A percentile compares a stretch with the other conserved stretches of the same genome.
These are phyloP conservation scores for Hermetia illucens DNA, from an alignment of 1,140 invertebrate genomes.

Conservation along the genomic window DNA sequence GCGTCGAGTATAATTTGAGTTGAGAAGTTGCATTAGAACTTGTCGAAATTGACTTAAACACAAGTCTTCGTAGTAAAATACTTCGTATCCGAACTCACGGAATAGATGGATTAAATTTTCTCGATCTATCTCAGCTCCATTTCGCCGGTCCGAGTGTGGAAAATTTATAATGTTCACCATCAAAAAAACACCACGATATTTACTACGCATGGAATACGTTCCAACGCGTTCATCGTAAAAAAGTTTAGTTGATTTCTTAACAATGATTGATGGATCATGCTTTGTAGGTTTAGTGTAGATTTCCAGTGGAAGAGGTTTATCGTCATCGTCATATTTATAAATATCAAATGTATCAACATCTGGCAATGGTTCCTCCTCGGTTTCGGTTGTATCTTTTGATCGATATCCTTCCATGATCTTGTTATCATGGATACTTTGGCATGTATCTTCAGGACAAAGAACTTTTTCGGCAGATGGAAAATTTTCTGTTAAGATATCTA, in stretches of 20 bases:
- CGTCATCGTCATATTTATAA: no score
- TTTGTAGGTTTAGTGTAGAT: no score
- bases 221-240: no score
- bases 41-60: conserved; percentile 28
- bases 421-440: no score
- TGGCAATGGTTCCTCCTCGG: no score
- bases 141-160: conserved; percentile 19
- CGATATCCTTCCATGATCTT: no score
- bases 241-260: no score
- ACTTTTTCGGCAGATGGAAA: not conserved
- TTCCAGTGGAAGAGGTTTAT: no score
- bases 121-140: conserved; percentile 35
- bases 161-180: conserved; percentile 42
- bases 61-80: conserved; percentile 30
- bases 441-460: no score
- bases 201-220: conserved; percentile 35
- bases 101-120: conserved; percentile 35
- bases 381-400: no score
- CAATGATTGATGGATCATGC: no score
- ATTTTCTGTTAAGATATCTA: not conserved
- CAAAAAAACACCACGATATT: conserved; percentile 39
- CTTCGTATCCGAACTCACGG: conserved; percentile 36
- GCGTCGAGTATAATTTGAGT: conserved; percentile 17
- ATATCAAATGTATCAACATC: no score
- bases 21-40: conserved; percentile 24